Conservation (phyloP, 2,888 invertebrate genomes). For the Oxycera nigricornis region DNA sequence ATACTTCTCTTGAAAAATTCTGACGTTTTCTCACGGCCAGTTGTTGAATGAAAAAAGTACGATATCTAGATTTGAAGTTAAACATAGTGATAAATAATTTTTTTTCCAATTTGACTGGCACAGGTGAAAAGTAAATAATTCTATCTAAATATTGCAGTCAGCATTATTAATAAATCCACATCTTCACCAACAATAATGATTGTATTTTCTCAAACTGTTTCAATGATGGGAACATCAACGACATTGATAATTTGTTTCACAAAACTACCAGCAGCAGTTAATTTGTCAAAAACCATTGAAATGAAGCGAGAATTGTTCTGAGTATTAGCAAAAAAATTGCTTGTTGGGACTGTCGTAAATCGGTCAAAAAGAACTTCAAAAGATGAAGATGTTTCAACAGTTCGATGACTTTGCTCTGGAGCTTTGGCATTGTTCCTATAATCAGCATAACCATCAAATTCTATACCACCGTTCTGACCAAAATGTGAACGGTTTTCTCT, state of each 20-base stretch:
- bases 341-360: neutral
- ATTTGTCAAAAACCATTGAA: slow-evolving; percentile 33
- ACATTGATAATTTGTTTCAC: slow-evolving; percentile 41
- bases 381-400: neutral
- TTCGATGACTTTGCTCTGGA: neutral
- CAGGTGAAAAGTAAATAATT: no score
- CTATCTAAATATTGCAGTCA: no score
- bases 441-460: slow-evolving; percentile 25
- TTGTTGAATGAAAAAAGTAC: no score
- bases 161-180: no score
- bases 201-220: no score
- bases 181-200: no score
- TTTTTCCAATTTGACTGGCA: no score
- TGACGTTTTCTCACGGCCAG: no score
- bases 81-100: no score
- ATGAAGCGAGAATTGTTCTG: neutral
- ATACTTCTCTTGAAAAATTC: no score
- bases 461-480: neutral
- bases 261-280: slow-evolving; percentile 43
- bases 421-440: neutral
- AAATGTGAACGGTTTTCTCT: slow-evolving; percentile 25
- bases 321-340: neutral
- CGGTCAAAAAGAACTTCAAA: neutral
- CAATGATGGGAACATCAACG: slow-evolving; percentile 44
- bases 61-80: no score